Evolutionary conservation across 2,113 vertebrate species (phyloP).

Genomic region (Sciurus niger): DNA sequence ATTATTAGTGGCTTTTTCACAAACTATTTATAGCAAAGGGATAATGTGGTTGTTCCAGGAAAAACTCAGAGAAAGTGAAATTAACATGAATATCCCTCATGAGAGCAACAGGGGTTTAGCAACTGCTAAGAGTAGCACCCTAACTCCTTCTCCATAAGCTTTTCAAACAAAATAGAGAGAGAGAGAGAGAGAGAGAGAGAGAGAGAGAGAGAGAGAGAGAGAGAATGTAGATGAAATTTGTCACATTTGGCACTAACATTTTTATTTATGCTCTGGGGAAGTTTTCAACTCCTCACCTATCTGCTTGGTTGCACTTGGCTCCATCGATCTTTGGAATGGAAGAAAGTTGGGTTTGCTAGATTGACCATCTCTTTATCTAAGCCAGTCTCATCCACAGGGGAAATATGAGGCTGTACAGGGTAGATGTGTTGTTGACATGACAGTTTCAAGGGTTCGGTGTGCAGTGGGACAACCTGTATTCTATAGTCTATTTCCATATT

Average conservation of each 20-base stretch:
- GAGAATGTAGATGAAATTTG: not conserved
- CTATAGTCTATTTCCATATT: not conserved
- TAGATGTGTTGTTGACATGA: not conserved
- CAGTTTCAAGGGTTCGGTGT: not conserved
- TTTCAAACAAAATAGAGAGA: slow-evolving; percentile 4
- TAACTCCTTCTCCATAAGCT: not conserved
- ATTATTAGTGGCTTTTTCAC: not conserved
- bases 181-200: not conserved
- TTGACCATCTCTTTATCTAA: not conserved
- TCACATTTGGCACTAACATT: not conserved
- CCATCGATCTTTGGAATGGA: not conserved
- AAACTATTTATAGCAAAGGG: not conserved
- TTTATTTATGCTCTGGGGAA: not conserved
- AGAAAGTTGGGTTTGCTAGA: not conserved
- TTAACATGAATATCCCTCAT: not conserved
- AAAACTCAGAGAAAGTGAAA: slow-evolving; percentile 3
- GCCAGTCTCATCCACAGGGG: not conserved
- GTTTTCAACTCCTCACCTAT: not conserved
- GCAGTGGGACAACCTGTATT: not conserved
- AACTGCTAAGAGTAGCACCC: not conserved
- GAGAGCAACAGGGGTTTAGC: not conserved
- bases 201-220: not conserved
- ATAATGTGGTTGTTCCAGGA: not conserved
- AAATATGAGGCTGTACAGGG: not conserved
- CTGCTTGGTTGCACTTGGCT: not conserved